A percentile compares a stretch with the other conserved stretches of the same genome.
phyloP scores from a whole-genome alignment of 2,797 vertebrate species.

The Serranus cabrilla region DNA sequence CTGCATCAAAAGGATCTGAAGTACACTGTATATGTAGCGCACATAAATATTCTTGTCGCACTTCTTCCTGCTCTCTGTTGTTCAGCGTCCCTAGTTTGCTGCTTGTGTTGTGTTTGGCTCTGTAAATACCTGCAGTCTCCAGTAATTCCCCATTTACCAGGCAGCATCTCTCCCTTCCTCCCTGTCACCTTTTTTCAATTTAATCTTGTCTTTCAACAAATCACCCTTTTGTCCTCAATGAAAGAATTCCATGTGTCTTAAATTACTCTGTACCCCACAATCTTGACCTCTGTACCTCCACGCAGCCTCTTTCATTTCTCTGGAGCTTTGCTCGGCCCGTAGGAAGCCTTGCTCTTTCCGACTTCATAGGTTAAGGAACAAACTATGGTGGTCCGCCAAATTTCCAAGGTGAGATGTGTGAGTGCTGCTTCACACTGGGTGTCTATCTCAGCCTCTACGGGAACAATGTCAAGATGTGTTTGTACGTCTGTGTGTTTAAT shows the following conservation, averaged over 20 bases:
- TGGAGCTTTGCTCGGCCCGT: constrained; percentile 29
- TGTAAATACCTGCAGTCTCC: constrained; percentile 42
- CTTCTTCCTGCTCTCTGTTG: constrained; percentile 21
- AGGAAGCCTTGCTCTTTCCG: constrained; percentile 45
- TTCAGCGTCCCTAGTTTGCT: constrained; percentile 35
- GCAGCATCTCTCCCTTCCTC: constrained; percentile 24
- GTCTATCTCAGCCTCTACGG: constrained; percentile 29
- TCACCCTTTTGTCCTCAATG: constrained; percentile 62
- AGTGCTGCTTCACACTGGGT: constrained; percentile 21
- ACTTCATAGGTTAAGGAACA: constrained; percentile 41
- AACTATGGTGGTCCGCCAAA: constrained; percentile 45
- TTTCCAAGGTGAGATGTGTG: constrained; percentile 34
- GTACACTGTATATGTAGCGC: background rate
- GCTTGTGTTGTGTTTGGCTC: constrained; percentile 45
- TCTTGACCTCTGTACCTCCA: constrained; percentile 60
- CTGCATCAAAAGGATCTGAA: background rate
- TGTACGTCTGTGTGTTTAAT: constrained; percentile 21
- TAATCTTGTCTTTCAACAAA: constrained; percentile 66
- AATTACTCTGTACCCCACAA: constrained; percentile 59
- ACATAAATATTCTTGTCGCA: constrained; percentile 29
- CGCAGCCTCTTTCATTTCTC: constrained; percentile 42
- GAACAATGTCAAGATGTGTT: constrained; percentile 18
- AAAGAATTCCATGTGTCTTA: constrained; percentile 62
- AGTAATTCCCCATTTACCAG: constrained; percentile 50
- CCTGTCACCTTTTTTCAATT: constrained; percentile 61